These are phyloP conservation scores for Andrena dorsata DNA, from an alignment of 2,888 invertebrate species.

Conservation along the genomic window DNA sequence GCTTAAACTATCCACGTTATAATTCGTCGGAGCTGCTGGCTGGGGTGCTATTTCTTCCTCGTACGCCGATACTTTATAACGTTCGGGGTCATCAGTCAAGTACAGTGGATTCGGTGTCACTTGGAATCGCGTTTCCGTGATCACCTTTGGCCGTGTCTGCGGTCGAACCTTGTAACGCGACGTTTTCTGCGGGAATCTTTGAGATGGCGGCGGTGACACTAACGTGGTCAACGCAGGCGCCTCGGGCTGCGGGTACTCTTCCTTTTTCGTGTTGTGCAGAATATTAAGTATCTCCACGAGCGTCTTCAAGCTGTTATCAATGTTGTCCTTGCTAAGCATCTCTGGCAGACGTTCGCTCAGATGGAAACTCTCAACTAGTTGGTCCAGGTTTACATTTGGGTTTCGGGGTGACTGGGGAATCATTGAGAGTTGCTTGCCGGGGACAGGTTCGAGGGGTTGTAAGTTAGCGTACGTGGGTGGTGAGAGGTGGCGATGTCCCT, in stretches of 20 bases:
- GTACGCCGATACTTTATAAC: conserved; percentile 62
- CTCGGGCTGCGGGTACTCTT: conserved; percentile 77
- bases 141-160: conserved; percentile 76
- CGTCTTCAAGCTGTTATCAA: conserved; percentile 92
- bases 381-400: conserved; percentile 85
- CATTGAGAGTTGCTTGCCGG: conserved; percentile 32
- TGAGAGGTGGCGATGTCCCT: conserved; percentile 74
- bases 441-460: conserved; percentile 19
- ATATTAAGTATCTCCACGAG: conserved; percentile 91
- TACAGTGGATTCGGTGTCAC: conserved; percentile 75
- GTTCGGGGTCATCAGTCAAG: conserved; percentile 67
- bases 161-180: conserved; percentile 47
- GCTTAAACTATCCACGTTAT: conserved; percentile 51
- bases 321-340: conserved; percentile 91
- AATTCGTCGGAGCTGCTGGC: conserved; percentile 36
- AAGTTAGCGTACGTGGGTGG: conserved; percentile 47
- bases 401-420: conserved; percentile 75
- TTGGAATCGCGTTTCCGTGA: conserved; percentile 80
- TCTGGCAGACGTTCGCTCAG: conserved; percentile 91
- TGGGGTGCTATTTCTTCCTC: conserved; percentile 56
- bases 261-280: conserved; percentile 86
- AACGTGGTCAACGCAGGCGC: conserved; percentile 16
- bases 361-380: conserved; percentile 90
- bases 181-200: conserved; percentile 40
- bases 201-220: neutral